Evolutionary conservation across 2,888 invertebrate genomes (phyloP).

Genomic region (Cryptus viduatorius): DNA sequence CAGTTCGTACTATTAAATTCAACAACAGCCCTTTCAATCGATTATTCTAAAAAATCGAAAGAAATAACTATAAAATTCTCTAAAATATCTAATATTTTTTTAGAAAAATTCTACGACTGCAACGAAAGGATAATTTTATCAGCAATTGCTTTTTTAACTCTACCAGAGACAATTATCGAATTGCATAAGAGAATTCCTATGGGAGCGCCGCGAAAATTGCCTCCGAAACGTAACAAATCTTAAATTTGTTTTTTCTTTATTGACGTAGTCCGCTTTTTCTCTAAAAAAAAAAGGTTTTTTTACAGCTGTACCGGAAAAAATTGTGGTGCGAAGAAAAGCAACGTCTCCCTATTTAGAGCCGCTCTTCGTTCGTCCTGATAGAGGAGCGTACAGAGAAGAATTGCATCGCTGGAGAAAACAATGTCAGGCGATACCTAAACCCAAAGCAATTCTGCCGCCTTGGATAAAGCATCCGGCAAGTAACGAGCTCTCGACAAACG

Average conservation of each 20-base stretch:
- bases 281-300: conserved; percentile 38
- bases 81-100: conserved; percentile 6
- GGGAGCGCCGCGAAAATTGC: conserved; percentile 69
- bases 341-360: conserved; percentile 76
- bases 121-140: conserved; percentile 81
- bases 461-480: conserved; percentile 35
- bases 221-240: conserved; percentile 79
- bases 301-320: conserved; percentile 73
- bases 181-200: conserved; percentile 78
- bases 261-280: neutral
- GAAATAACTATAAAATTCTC: neutral
- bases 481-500: neutral
- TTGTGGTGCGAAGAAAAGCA: conserved; percentile 52
- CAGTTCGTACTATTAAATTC: conserved; percentile 72
- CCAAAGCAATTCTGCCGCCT: conserved; percentile 75
- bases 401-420: conserved; percentile 74
- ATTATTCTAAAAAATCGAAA: neutral
- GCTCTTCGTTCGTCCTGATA: conserved; percentile 70
- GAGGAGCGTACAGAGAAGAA: conserved; percentile 71
- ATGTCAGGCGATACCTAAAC: conserved; percentile 70
- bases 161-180: conserved; percentile 79
- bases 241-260: neutral
- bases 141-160: conserved; percentile 80
- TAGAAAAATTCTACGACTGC: conserved; percentile 79
- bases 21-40: neutral